phyloP scores from a whole-genome alignment of 2,797 vertebrate genomes.

The Sandelia bainsii region DNA sequence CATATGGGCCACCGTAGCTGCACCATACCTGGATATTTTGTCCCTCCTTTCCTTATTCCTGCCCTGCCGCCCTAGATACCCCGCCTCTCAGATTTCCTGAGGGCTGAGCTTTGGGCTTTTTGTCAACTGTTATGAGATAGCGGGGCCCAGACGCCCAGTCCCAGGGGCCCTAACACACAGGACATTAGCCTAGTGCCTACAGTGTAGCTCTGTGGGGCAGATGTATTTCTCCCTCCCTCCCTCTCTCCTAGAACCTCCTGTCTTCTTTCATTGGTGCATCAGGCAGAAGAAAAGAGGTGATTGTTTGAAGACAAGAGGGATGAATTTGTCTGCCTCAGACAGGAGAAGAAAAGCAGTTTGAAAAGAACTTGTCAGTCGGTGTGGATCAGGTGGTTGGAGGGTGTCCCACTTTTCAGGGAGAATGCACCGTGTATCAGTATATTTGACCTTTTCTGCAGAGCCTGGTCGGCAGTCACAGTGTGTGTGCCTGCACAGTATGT shows the following conservation, averaged over 20 bases:
- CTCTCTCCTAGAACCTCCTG: slow-evolving; percentile 63
- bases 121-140: slow-evolving; percentile 83
- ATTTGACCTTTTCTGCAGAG: slow-evolving; percentile 54
- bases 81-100: slow-evolving; percentile 81
- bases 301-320: slow-evolving; percentile 83
- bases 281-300: slow-evolving; percentile 79
- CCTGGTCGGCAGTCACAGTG: slow-evolving; percentile 56
- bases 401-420: slow-evolving; percentile 86
- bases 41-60: slow-evolving; percentile 55
- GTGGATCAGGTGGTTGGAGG: slow-evolving; percentile 75
- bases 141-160: slow-evolving; percentile 80
- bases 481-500: slow-evolving; percentile 13
- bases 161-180: slow-evolving; percentile 78
- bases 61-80: slow-evolving; percentile 75
- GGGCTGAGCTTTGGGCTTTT: slow-evolving; percentile 80
- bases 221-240: slow-evolving; percentile 59
- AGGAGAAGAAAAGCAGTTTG: slow-evolving; percentile 79
- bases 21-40: slow-evolving; percentile 65
- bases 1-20: slow-evolving; percentile 51
- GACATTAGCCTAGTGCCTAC: slow-evolving; percentile 65
- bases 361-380: slow-evolving; percentile 76
- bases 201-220: slow-evolving; percentile 67
- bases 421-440: slow-evolving; percentile 80
- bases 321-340: slow-evolving; percentile 83
- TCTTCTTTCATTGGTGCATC: slow-evolving; percentile 70